Evolutionary conservation across 2,797 vertebrate genomes (phyloP).

Genomic region (Gallinago nigripennis): DNA sequence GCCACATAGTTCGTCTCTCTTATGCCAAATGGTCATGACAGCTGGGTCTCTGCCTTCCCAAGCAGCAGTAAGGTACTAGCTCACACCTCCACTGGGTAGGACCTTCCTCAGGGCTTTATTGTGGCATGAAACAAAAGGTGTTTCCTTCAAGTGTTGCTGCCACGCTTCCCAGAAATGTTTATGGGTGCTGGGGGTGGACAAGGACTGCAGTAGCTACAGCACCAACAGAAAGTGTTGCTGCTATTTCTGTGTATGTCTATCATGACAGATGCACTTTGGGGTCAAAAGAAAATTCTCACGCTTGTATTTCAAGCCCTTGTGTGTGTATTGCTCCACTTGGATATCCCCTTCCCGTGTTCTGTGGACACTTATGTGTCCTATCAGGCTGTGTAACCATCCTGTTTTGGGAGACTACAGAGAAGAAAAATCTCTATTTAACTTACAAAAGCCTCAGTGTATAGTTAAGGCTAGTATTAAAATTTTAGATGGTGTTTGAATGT

Average conservation of each 20-base stretch:
- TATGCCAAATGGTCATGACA: not conserved
- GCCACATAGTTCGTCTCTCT: not conserved
- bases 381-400: rapidly evolving
- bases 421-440: not conserved
- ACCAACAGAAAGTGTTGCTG: not conserved
- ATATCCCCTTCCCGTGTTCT: not conserved
- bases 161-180: not conserved
- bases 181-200: not conserved
- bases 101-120: not conserved
- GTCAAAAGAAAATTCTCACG: not conserved
- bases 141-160: not conserved
- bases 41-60: not conserved
- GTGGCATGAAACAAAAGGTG: not conserved
- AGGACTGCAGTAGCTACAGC: not conserved
- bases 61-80: not conserved
- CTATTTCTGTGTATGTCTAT: not conserved
- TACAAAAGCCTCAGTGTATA: not conserved
- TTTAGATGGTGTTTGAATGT: not conserved
- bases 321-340: not conserved
- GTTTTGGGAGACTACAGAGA: not conserved
- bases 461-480: not conserved
- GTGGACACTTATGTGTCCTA: not conserved
- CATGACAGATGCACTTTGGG: not conserved
- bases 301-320: not conserved
- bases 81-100: not conserved